Conservation (phyloP, 2,797 vertebrate genomes). For the Alca torda region DNA sequence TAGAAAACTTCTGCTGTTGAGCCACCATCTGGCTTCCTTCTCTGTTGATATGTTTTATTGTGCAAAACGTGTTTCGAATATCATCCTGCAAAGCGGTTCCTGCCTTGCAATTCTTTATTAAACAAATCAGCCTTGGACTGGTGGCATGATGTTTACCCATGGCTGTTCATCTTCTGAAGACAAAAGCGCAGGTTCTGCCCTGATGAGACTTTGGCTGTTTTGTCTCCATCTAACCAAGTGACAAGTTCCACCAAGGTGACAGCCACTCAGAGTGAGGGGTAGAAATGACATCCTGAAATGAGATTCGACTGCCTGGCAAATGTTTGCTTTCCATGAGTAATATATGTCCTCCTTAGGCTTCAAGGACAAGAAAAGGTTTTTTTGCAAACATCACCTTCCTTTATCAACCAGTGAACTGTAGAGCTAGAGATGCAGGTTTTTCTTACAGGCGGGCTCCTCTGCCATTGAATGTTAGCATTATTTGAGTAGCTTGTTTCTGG, state of each 20-base stretch:
- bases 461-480: background rate
- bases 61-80: background rate
- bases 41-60: constrained; percentile 27
- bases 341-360: background rate
- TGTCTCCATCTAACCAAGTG: background rate
- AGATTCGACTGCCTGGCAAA: background rate
- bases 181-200: background rate
- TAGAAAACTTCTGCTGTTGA: constrained; percentile 52
- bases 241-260: background rate
- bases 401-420: background rate
- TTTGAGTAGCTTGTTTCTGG: background rate
- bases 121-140: background rate
- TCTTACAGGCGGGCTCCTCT: background rate
- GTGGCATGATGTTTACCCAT: background rate
- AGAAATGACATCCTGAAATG: background rate
- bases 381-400: background rate
- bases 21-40: constrained; percentile 68
- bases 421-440: background rate
- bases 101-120: background rate
- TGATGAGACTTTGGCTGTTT: background rate
- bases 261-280: background rate
- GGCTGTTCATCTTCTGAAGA: background rate
- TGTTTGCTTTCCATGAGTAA: background rate
- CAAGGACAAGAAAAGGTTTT: background rate
- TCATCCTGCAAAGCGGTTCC: background rate